Evolutionary conservation across 2,888 invertebrate species (phyloP).

Genomic region (Vanessa cardui): DNA sequence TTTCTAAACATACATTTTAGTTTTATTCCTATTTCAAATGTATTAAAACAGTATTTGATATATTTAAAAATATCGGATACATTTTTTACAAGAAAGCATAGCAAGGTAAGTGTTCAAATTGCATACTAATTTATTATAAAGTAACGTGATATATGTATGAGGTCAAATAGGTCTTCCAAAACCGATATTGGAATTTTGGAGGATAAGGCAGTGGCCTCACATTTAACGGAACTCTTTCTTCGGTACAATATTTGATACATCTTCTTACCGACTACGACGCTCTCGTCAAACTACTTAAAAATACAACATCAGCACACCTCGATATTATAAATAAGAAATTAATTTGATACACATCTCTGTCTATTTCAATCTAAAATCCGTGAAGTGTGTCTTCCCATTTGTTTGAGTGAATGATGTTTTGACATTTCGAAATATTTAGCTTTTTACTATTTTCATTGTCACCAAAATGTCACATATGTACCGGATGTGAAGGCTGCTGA

Average conservation of each 20-base stretch:
- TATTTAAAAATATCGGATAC: too few species aligned
- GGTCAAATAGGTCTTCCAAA: not conserved
- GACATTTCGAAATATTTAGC: constrained; percentile 37
- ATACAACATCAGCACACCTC: constrained; percentile 40
- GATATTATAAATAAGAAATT: constrained; percentile 47
- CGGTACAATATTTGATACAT: constrained; percentile 37
- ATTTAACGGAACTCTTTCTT: constrained; percentile 37
- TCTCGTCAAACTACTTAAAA: constrained; percentile 46
- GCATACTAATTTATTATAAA: not conserved
- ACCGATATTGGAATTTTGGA: constrained; percentile 14
- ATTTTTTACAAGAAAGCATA: too few species aligned
- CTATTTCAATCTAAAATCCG: constrained; percentile 42
- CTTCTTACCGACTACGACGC: constrained; percentile 41
- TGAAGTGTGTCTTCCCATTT: constrained; percentile 40
- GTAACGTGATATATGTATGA: not conserved
- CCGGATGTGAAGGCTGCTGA: constrained; percentile 35
- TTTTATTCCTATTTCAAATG: too few species aligned
- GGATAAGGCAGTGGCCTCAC: constrained; percentile 35
- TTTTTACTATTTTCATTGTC: constrained; percentile 36
- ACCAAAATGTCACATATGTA: constrained; percentile 40
- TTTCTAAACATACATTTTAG: too few species aligned
- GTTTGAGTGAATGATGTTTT: constrained; percentile 44
- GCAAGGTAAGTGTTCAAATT: too few species aligned
- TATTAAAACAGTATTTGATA: too few species aligned
- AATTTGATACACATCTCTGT: constrained; percentile 43